Evolutionary conservation across 2,113 vertebrate species (phyloP).

Genomic region (Capreolus pygargus): DNA sequence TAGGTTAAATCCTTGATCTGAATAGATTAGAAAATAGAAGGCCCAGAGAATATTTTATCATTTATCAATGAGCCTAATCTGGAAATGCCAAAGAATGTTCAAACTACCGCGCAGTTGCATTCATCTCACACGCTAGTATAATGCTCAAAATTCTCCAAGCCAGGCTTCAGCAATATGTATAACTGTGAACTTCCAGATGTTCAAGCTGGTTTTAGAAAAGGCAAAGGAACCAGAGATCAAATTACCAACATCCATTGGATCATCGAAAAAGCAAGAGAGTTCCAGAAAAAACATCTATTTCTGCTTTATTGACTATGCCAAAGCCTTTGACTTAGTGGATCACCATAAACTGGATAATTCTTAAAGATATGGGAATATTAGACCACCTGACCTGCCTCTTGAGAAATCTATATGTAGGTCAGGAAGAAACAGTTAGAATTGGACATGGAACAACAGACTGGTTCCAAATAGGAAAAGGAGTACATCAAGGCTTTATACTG

Average conservation of each 20-base stretch:
- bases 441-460: neutral
- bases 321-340: neutral
- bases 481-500: neutral
- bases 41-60: neutral
- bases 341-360: neutral
- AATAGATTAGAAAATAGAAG: neutral
- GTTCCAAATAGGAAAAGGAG: neutral
- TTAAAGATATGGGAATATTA: neutral
- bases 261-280: neutral
- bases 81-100: neutral
- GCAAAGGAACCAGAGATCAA: neutral
- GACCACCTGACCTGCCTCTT: neutral
- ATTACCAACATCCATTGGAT: neutral
- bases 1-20: neutral
- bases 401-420: neutral
- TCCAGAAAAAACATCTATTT: neutral
- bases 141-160: neutral
- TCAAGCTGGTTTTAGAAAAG: neutral
- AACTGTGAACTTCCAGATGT: neutral
- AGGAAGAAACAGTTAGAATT: neutral
- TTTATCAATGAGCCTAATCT: neutral
- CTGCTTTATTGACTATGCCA: neutral
- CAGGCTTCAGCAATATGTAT: neutral
- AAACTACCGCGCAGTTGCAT: neutral
- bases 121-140: neutral